phyloP scores from a whole-genome alignment of 2,113 vertebrate genomes.

The Rhinopomastus cyanomelas region DNA sequence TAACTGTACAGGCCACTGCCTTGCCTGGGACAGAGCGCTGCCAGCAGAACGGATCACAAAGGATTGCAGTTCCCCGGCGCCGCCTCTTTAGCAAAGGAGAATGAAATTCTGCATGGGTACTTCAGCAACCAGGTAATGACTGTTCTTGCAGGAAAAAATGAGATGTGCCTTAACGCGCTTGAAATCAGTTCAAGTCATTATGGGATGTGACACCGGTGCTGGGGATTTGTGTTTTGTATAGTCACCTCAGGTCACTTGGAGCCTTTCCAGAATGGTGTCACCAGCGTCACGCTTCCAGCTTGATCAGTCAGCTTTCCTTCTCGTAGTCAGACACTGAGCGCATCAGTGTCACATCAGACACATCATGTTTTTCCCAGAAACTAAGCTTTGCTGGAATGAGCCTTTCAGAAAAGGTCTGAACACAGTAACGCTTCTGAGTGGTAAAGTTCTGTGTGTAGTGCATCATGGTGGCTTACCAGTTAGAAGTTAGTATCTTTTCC shows the following conservation, averaged over 20 bases:
- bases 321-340: background rate
- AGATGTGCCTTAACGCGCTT: background rate
- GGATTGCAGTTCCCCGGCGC: background rate
- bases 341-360: no score
- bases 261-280: background rate
- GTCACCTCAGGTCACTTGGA: background rate
- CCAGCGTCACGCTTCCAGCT: background rate
- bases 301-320: background rate
- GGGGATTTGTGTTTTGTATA: background rate
- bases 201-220: background rate
- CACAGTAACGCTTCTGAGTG: background rate
- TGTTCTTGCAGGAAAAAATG: background rate
- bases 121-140: constrained; percentile 66
- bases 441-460: background rate
- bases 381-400: background rate
- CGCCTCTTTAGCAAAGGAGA: constrained; percentile 33
- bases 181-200: rapidly evolving
- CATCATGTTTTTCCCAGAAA: background rate
- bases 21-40: constrained; percentile 91
- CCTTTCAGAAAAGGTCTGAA: background rate
- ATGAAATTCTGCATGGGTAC: constrained; percentile 11
- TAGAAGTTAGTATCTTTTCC: background rate
- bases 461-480: background rate
- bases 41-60: constrained; percentile 49
- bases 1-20: constrained; percentile 99